Conservation (phyloP, 2,888 invertebrate genomes). For the Scaptomyza tumidula region DNA sequence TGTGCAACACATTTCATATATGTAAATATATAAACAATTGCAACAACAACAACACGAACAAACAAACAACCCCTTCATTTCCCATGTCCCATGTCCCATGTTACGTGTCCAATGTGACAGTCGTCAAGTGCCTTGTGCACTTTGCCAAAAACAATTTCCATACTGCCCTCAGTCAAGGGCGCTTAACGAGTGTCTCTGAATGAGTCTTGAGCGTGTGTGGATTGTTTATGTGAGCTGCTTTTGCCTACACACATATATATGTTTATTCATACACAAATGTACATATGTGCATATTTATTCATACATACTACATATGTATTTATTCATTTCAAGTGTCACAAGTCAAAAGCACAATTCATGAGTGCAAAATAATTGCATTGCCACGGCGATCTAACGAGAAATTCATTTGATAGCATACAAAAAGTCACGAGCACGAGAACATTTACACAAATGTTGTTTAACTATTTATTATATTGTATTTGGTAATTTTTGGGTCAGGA, state of each 20-base stretch:
- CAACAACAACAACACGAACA: conserved; percentile 19
- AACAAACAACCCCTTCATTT: conserved; percentile 31
- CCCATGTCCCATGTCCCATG: conserved; percentile 30
- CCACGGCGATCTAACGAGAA: conserved; percentile 38
- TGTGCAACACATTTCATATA: conserved; percentile 59
- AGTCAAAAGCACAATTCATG: conserved; percentile 64
- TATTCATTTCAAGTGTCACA: conserved; percentile 44
- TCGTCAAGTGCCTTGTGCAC: conserved; percentile 79
- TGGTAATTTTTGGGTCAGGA: no score
- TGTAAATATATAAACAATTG: conserved; percentile 55
- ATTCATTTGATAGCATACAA: conserved; percentile 16
- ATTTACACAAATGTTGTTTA: not conserved
- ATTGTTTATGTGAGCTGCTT: conserved; percentile 18
- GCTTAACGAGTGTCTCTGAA: conserved; percentile 64
- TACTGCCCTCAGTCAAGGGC: conserved; percentile 65
- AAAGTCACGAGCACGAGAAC: not conserved
- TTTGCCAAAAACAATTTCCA: conserved; percentile 77
- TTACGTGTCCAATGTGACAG: conserved; percentile 57
- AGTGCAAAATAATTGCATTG: conserved; percentile 48
- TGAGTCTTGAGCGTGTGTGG: conserved; percentile 34
- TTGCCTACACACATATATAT: conserved; percentile 6
- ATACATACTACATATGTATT: conserved; percentile 15
- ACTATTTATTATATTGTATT: not conserved
- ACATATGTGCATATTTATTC: conserved; percentile 15
- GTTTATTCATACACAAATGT: not conserved